phyloP scores from a whole-genome alignment of 2,797 vertebrate genomes.

The Tokudaia muenninki region DNA sequence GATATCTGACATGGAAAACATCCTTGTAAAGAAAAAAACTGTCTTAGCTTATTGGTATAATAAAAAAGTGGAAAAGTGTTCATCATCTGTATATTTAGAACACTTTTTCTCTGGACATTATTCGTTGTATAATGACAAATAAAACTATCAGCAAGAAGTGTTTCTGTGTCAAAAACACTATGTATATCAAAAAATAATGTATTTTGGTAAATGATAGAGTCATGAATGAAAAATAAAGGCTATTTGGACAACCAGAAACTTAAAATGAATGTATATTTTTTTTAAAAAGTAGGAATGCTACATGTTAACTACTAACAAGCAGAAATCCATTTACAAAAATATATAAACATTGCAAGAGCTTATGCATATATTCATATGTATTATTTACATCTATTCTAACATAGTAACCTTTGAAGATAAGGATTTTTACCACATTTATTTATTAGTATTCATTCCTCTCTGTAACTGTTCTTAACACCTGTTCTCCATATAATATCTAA shows the following conservation, averaged over 20 bases:
- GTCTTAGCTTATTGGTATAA: not conserved
- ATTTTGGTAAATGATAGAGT: not conserved
- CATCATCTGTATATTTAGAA: not conserved
- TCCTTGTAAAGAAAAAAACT: not conserved
- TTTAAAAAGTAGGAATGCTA: not conserved
- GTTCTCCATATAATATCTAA: not conserved
- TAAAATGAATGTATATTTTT: constrained; percentile 24
- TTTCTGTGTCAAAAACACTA: not conserved
- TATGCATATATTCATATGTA: not conserved
- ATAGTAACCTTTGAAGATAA: not conserved
- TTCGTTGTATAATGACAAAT: not conserved
- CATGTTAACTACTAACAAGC: not conserved
- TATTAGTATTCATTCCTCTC: not conserved
- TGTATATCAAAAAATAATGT: not conserved
- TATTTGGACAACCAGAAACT: constrained; percentile 15
- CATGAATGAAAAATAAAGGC: constrained; percentile 12
- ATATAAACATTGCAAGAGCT: not conserved
- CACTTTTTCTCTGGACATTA: not conserved
- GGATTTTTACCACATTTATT: not conserved
- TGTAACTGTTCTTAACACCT: constrained; percentile 14
- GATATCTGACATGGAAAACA: constrained; percentile 5
- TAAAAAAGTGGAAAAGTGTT: not conserved
- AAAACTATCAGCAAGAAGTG: not conserved
- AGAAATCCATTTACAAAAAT: not conserved
- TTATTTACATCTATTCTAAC: not conserved